Base-by-base conservation (phyloP, 2,113 vertebrate species). In the Hemichromis elongatus region DNA sequence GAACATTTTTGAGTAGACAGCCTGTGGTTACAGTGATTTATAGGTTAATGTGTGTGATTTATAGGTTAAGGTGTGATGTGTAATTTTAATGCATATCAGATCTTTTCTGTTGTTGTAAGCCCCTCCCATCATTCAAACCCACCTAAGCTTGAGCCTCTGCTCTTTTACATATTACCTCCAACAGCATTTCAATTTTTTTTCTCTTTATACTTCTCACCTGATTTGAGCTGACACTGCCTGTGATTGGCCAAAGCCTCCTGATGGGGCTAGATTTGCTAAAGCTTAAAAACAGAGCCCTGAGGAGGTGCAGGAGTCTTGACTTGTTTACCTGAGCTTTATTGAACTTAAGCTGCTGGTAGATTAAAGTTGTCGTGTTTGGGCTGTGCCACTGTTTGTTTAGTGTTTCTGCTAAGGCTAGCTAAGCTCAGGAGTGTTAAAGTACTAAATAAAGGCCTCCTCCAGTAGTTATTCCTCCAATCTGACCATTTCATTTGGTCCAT, bases 11-110 rank as follows among this genome's bases (percentile, higher is more conserved):
- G 18, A 75, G 70, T 13, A 10, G 24, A 33, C 24, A 82, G 7
- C 75, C 13, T 79, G 80, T 90, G 53, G 13, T 88, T 89, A 75
- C 40, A 78, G 56, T 57, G 79, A 86, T 80, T 86, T 79, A 61
- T 40, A 77, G 79, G 56, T 45, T 45, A 77, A 66, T 24, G n/a
- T n/a, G n/a, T n/a, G n/a, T n/a, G n/a, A n/a, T n/a, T n/a, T n/a
- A 68, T 37, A 24, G 63, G 37, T 24, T 68, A 21, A 45, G 26
- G 40, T 26, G 21, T 45, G 16, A 45, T 26, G 1, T 16, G 40
- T 10, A 45, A 70, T 45, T 70, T 47, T 47, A 47, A 47, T 47
- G 16, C 14, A 47, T 47, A 45, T 14, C 42, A 45, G 14, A 6
- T 47, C 45, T 16, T 70, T 70, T 14, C 21, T 45, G 40, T 10